Conservation (phyloP, 1,140 invertebrate species). For the Drosophila rufa region DNA sequence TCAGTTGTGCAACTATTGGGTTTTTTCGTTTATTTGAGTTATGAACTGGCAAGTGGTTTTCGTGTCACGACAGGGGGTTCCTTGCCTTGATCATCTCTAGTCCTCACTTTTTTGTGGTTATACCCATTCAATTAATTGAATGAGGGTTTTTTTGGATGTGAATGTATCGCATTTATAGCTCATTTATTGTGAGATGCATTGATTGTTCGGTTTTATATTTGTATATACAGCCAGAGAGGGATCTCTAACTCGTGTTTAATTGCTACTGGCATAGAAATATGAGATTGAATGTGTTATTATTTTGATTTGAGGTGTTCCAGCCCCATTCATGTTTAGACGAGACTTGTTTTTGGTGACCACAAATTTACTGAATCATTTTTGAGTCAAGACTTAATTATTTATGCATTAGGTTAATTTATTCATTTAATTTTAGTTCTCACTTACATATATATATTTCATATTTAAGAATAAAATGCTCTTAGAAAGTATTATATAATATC, state of each 20-base stretch:
- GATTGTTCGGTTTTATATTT: constrained; percentile 18
- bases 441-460: no score
- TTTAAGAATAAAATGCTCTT: no score
- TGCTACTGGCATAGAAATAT: constrained; percentile 2
- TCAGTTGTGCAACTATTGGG: constrained; percentile 9
- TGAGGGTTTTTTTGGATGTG: constrained; percentile 17
- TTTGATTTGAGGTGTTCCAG: neutral
- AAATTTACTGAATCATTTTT: no score
- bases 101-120: constrained; percentile 12
- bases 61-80: constrained; percentile 34
- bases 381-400: no score
- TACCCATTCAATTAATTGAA: constrained; percentile 35
- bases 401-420: no score
- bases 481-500: no score
- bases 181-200: constrained; percentile 27
- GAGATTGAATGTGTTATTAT: neutral
- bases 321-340: no score
- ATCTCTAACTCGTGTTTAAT: constrained; percentile 15
- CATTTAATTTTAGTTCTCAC: no score
- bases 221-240: constrained; percentile 1
- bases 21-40: neutral
- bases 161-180: constrained; percentile 34
- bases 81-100: constrained; percentile 30
- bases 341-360: neutral
- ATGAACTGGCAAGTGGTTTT: neutral